Conservation (phyloP, 2,113 vertebrate genomes). For the Coturnix japonica region DNA sequence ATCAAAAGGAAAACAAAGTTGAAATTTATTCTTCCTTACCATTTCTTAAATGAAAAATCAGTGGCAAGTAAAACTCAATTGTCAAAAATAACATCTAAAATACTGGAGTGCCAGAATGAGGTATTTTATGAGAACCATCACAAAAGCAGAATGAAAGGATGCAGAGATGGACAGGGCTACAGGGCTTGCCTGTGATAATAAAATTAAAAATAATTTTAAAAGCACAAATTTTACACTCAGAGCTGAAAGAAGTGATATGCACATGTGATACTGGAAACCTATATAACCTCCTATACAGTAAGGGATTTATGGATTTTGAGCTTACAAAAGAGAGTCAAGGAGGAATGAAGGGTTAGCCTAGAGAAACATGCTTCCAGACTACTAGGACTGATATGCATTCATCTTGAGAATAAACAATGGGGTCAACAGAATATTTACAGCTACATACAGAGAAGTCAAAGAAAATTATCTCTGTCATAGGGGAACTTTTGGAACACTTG, state of each 20-base stretch:
- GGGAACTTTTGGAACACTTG: not conserved
- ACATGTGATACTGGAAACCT: not conserved
- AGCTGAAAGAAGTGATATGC: not conserved
- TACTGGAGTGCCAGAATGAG: not conserved
- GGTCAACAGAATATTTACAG: not conserved
- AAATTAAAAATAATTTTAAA: not conserved
- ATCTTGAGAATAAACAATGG: not conserved
- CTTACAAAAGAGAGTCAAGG: not conserved
- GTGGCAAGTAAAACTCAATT: slow-evolving; percentile 15
- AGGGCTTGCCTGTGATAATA: not conserved
- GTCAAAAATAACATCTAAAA: slow-evolving; percentile 54
- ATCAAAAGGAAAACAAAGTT: slow-evolving; percentile 51
- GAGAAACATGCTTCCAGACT: not conserved
- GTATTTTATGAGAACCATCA: slow-evolving; percentile 5
- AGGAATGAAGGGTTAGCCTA: not conserved
- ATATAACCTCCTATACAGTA: not conserved
- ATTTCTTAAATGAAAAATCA: slow-evolving; percentile 57
- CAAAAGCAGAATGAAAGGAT: not conserved
- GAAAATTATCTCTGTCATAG: not conserved
- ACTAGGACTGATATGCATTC: not conserved
- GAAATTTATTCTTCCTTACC: slow-evolving; percentile 9
- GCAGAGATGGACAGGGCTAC: not conserved
- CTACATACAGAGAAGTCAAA: not conserved
- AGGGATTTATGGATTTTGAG: not conserved
- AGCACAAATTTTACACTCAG: not conserved